Conservation (phyloP, 1,140 invertebrate genomes). For the Phenacoccus solenopsis region DNA sequence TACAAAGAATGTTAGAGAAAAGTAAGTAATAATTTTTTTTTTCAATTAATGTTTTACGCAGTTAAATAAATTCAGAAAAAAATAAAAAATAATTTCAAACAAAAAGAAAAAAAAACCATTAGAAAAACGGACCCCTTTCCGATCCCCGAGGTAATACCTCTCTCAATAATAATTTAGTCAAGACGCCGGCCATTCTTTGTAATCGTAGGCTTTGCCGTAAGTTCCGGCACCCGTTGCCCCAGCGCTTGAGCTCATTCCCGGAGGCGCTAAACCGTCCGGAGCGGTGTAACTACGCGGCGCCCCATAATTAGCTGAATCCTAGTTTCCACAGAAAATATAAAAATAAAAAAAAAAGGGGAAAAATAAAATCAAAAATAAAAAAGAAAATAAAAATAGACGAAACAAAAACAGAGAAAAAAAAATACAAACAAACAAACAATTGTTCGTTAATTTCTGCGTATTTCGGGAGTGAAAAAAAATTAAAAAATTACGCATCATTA, state of each 20-base stretch:
- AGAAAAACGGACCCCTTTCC: background rate
- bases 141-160: background rate
- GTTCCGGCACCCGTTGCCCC: constrained; percentile 42
- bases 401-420: no score
- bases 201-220: constrained; percentile 45
- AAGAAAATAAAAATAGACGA: no score
- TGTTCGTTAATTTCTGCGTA: no score
- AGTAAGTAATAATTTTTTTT: background rate
- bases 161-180: constrained; percentile 32
- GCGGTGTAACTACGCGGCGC: constrained; percentile 32
- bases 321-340: constrained; percentile 20
- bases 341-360: no score
- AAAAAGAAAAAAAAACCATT: background rate
- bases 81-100: background rate
- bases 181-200: constrained; percentile 47
- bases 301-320: constrained; percentile 35
- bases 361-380: constrained; percentile 2
- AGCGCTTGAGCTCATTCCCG: constrained; percentile 26
- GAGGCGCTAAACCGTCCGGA: constrained; percentile 35
- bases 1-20: constrained; percentile 1
- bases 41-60: background rate
- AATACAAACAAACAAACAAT: no score
- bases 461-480: background rate
- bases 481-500: background rate
- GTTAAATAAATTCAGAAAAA: no score